Percentiles rank a stretch among this genome's conserved stretches.
phyloP scores from a whole-genome alignment of 2,113 vertebrate genomes.

The Sisor rabdophorus region DNA sequence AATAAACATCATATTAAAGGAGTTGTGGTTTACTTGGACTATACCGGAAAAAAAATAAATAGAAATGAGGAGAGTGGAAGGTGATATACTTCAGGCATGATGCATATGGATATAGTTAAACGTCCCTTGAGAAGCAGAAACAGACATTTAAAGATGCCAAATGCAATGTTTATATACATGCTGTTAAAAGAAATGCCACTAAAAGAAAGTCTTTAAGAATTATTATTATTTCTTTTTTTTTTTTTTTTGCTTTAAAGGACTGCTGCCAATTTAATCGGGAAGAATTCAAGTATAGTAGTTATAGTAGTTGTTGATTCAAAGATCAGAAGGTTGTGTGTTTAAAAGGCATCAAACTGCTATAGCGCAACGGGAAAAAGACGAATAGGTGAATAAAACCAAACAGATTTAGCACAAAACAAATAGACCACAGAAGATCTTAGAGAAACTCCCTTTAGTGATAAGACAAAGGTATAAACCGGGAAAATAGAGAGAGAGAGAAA shows the following conservation, averaged over 20 bases:
- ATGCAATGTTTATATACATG: neutral
- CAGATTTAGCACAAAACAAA: too few relatives aligned
- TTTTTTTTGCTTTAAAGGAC: neutral
- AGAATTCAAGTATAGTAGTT: neutral
- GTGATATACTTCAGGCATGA: conserved; percentile 5
- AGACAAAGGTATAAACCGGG: too few relatives aligned
- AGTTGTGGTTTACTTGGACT: conserved; percentile 44
- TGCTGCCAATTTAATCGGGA: neutral
- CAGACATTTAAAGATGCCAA: conserved; percentile 12
- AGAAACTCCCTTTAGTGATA: too few relatives aligned
- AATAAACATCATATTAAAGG: conserved; percentile 45
- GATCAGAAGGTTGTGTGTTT: neutral
- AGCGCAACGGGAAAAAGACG: too few relatives aligned
- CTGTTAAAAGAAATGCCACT: neutral
- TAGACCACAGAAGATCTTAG: too few relatives aligned
- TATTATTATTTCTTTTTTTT: neutral
- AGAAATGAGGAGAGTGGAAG: conserved; percentile 16
- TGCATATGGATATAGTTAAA: conserved; percentile 45
- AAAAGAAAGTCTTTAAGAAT: neutral
- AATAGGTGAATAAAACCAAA: too few relatives aligned
- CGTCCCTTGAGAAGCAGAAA: too few relatives aligned
- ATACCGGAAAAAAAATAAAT: conserved; percentile 36
- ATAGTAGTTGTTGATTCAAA: neutral
- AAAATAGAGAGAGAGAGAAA: too few relatives aligned
- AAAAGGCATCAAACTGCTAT: neutral